Evolutionary conservation across 2,797 vertebrate species (phyloP), one percentile per base, ranked within the genome.

Genomic region (Enteromius viviparus): DNA sequence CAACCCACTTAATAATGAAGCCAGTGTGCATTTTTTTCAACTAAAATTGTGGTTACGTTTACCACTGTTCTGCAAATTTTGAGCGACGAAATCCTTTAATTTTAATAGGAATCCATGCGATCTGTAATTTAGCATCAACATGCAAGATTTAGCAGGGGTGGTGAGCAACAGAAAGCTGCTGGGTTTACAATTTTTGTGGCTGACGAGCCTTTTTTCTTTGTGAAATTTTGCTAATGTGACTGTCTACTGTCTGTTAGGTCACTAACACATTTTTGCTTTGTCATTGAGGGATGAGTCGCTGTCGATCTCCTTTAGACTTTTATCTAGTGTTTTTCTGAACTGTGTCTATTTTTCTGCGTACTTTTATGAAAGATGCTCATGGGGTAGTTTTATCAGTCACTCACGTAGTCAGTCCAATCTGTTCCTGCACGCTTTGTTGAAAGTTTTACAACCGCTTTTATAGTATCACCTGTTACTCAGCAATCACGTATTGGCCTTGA

Each of bases 401-500:
- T 68, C 72, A 76, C 37, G 7, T 58, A 60, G 72, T 26, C 81
- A 42, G 23, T 69, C n/a, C 5, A 49, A 45, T 66, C 37, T 55
- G 62, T 21, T 6, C 55, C 64, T 42, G 7, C 23, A 34, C 3
- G 2, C 55, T 72, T 70, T 58, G 60, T 53, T 86, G 47, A 29
- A 72, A 83, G 32, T n/a, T 55, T 23, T 58, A 83, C 70, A 34
- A 84, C 49, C 26, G 78, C 2, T 26, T 72, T 76, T 76, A 80
- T 66, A 86, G 66, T 90, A 47, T 78, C 78, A 85, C 68, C 84
- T 71, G 76, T 82, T 80, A 80, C 70, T 68, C 80, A 21, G 66
- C 65, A 62, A 32, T 86, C 80, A 64, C 6, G 23, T 23, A 82
- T 84, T 84, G 82, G 85, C 80, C 83, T 62, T 74, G 53, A 85